Base-by-base conservation (phyloP, 2,888 invertebrate species). In the Aquatica leii region DNA sequence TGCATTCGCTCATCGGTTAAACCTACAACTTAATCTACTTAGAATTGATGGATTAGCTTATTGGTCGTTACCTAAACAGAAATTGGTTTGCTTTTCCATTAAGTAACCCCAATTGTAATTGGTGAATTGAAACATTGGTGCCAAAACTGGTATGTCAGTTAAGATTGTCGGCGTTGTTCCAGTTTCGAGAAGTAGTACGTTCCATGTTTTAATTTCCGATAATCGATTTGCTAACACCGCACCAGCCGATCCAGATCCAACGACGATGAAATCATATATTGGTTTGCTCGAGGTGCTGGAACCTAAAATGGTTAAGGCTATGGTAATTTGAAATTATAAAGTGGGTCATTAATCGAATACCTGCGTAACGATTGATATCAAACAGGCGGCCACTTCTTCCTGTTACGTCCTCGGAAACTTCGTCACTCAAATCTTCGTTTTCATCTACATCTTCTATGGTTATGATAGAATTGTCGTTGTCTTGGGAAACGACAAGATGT, bases 241-340 rank as follows among this genome's bases (percentile, higher is more conserved):
- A 0, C 92, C 92, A 0, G 89, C 87, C 0, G 90, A 87, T 0
- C 92, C 91, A 0, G 89, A 89, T 0, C 91, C 91, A 0, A 91
- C 83, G 17, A 90, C 82, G 2, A 90, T 82, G 71, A 90, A 90
- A 74, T 90, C 90, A 76, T 88, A 90, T 20, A 11, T 43, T 4
- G 9, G n/a, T n/a, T n/a, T n/a, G n/a, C n/a, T n/a, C n/a, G n/a
- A n/a, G n/a, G n/a, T n/a, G n/a, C n/a, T n/a, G n/a, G n/a, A n/a
- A n/a, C n/a, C n/a, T n/a, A n/a, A n/a, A n/a, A n/a, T n/a, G n/a
- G n/a, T n/a, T n/a, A n/a, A n/a, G n/a, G n/a, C n/a, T n/a, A n/a
- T n/a, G n/a, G n/a, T n/a, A n/a, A n/a, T n/a, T n/a, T n/a, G n/a
- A n/a, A n/a, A n/a, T n/a, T n/a, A n/a, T n/a, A n/a, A n/a, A n/a